A percentile compares a stretch with the other conserved stretches of the same genome.
phyloP scores from a whole-genome alignment of 2,113 vertebrate genomes.

The Tychaedon coryphoeus region DNA sequence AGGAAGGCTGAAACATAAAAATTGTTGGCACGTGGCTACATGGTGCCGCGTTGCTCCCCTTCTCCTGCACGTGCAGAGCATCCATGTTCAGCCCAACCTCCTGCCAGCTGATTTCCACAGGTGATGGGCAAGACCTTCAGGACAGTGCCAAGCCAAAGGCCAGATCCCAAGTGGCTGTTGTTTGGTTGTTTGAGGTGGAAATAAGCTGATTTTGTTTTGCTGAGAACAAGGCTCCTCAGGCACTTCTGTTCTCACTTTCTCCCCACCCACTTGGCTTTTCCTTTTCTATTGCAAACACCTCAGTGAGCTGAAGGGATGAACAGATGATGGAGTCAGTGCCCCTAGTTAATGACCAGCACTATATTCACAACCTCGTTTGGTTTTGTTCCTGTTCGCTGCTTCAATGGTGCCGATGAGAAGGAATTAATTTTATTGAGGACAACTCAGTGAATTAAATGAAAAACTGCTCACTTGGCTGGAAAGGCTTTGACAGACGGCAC shows the following conservation, averaged over 20 bases:
- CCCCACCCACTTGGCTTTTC: neutral
- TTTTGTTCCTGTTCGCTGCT: conserved; percentile 69
- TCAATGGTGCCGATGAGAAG: conserved; percentile 69
- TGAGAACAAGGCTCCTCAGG: neutral
- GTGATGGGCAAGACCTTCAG: neutral
- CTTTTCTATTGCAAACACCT: neutral
- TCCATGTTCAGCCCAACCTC: neutral
- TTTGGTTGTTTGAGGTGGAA: neutral
- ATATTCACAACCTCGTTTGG: conserved; percentile 82
- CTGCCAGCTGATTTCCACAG: neutral
- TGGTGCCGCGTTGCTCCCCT: neutral
- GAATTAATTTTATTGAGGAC: conserved; percentile 74
- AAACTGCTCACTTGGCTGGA: conserved; percentile 81
- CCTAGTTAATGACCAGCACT: conserved; percentile 79
- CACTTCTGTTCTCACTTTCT: conserved; percentile 48
- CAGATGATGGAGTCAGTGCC: conserved; percentile 71
- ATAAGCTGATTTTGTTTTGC: neutral
- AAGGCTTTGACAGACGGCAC: conserved; percentile 79
- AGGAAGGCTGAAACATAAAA: neutral
- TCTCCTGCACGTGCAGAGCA: neutral
- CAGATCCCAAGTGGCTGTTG: neutral
- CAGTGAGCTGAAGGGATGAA: conserved; percentile 23
- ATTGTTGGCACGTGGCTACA: neutral
- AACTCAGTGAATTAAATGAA: conserved; percentile 71
- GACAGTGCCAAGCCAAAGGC: neutral